phyloP scores from a whole-genome alignment of 2,113 vertebrate genomes.

The Plotosus lineatus region DNA sequence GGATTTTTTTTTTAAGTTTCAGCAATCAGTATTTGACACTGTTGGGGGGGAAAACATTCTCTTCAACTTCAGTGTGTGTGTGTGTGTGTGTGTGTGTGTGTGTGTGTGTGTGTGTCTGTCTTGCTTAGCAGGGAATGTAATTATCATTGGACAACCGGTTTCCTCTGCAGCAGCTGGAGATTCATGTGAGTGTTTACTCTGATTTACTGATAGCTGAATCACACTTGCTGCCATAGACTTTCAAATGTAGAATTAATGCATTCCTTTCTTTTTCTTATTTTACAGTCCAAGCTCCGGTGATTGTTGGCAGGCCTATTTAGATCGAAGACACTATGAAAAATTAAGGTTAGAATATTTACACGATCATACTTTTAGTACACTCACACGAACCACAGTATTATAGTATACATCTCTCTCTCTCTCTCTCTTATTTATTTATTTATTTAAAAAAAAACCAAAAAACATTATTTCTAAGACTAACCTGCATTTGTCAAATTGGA shows the following conservation, averaged over 20 bases:
- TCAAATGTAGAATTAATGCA: neutral
- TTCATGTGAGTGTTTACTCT: constrained; percentile 30
- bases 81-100: too few species aligned
- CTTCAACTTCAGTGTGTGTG: neutral
- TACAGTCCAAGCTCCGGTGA: constrained; percentile 57
- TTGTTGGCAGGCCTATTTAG: constrained; percentile 61
- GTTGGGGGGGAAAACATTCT: too few species aligned
- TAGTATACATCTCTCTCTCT: too few species aligned
- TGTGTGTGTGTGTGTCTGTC: neutral
- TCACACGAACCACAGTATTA: too few species aligned
- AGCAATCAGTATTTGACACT: neutral
- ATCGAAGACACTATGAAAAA: neutral
- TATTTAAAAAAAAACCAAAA: too few species aligned
- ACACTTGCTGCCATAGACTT: neutral
- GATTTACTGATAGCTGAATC: neutral
- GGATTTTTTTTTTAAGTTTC: neutral
- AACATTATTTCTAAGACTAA: too few species aligned
- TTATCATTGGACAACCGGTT: constrained; percentile 50
- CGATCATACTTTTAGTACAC: too few species aligned
- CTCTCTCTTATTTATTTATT: too few species aligned
- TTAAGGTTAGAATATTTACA: neutral
- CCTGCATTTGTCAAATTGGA: too few species aligned
- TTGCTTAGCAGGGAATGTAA: constrained; percentile 37
- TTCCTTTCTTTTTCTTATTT: constrained; percentile 46
- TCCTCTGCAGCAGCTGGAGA: constrained; percentile 22